Evolutionary conservation across 2,797 vertebrate species (phyloP).

Genomic region (Eulemur albifrons): DNA sequence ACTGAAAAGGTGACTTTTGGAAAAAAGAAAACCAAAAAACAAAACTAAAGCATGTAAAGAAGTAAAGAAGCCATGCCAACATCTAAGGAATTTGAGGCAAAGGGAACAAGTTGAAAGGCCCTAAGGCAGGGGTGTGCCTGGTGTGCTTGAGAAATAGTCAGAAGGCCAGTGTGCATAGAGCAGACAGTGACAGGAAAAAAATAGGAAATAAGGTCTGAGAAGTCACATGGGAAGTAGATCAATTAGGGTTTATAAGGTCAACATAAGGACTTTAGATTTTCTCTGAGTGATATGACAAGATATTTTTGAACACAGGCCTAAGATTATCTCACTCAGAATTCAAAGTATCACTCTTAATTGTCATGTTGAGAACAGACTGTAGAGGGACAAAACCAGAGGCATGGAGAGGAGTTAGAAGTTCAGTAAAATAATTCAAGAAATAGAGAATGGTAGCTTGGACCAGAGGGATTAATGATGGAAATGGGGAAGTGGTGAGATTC

Average conservation of each 20-base stretch:
- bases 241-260: not conserved
- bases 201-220: not conserved
- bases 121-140: not conserved
- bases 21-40: not conserved
- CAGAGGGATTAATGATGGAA: not conserved
- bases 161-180: not conserved
- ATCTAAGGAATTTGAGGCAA: not conserved
- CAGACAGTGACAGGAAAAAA: not conserved
- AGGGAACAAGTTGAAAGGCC: not conserved
- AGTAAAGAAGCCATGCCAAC: not conserved
- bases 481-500: not conserved
- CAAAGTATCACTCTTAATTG: not conserved
- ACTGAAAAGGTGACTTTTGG: not conserved
- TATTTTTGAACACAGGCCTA: not conserved
- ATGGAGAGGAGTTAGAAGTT: not conserved
- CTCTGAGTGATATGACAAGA: not conserved
- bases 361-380: not conserved
- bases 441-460: not conserved
- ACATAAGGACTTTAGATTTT: not conserved
- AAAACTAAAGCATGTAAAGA: not conserved
- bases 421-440: constrained; percentile 13
- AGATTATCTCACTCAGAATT: not conserved
- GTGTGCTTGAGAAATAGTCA: not conserved
- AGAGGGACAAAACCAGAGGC: not conserved
- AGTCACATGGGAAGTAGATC: not conserved